phyloP scores from a whole-genome alignment of 2,888 invertebrate species.

The Dicyrtomina minuta region DNA sequence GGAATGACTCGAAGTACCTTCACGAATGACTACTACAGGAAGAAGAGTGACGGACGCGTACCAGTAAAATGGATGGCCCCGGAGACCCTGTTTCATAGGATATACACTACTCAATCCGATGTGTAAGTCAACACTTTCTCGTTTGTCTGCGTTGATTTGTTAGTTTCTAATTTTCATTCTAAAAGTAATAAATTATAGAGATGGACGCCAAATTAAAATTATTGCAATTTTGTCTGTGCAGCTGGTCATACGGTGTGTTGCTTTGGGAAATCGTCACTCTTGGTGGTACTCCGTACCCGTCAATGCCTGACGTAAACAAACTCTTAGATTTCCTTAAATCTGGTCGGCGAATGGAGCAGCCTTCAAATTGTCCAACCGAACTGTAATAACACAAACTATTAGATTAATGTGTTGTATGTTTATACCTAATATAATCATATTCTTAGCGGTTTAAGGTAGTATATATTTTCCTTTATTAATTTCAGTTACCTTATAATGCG shows the following conservation, averaged over 20 bases:
- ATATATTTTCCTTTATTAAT: no score
- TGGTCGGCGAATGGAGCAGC: conserved; percentile 93
- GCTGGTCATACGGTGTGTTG: conserved; percentile 94
- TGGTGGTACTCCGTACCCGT: conserved; percentile 96
- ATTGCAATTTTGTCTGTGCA: conserved; percentile 56
- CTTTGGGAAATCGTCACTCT: conserved; percentile 99
- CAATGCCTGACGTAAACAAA: conserved; percentile 88
- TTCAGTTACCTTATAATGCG: conserved; percentile 87
- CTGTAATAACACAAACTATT: no score
- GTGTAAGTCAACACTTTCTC: conserved; percentile 67
- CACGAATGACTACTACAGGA: conserved; percentile 91
- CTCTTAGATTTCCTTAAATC: conserved; percentile 86
- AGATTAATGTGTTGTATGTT: no score
- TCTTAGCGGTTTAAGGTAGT: no score
- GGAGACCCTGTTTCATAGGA: conserved; percentile 91
- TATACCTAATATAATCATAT: no score
- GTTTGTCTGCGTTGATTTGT: no score
- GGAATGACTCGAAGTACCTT: conserved; percentile 94
- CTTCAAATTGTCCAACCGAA: conserved; percentile 89
- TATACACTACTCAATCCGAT: conserved; percentile 89
- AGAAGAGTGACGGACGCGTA: conserved; percentile 92
- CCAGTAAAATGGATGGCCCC: conserved; percentile 99
- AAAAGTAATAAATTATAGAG: not conserved
- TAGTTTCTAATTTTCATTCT: no score
- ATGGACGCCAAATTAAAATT: not conserved